Evolutionary conservation across 1,140 invertebrate species (phyloP).

Genomic region (Drosophila lini): DNA sequence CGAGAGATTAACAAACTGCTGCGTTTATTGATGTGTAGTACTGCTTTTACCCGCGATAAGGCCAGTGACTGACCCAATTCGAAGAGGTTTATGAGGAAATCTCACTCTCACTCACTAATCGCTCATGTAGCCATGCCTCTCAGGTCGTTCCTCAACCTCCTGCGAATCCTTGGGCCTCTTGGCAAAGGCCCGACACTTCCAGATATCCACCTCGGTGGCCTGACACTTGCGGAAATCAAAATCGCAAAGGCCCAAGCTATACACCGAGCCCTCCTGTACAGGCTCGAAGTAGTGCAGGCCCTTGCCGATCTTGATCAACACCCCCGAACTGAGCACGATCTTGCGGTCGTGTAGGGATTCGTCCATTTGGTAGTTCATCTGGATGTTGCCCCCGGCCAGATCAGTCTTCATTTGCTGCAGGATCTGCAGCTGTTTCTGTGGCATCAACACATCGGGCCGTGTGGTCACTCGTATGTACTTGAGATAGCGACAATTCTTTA

Average conservation of each 20-base stretch:
- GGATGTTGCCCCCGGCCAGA: constrained; percentile 63
- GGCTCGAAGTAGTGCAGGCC: constrained; percentile 72
- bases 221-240: constrained; percentile 74
- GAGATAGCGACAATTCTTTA: constrained; percentile 73
- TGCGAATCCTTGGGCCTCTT: constrained; percentile 30
- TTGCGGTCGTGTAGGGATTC: constrained; percentile 69
- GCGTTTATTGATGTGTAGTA: constrained; percentile 27
- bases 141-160: constrained; percentile 20
- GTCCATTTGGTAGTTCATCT: constrained; percentile 71
- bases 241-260: constrained; percentile 61
- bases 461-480: constrained; percentile 72
- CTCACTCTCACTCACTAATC: constrained; percentile 29
- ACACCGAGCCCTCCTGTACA: constrained; percentile 9
- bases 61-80: constrained; percentile 21
- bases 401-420: constrained; percentile 62
- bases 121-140: constrained; percentile 32
- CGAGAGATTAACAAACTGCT: constrained; percentile 33
- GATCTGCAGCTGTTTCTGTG: constrained; percentile 52
- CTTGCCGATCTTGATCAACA: constrained; percentile 64
- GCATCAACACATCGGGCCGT: constrained; percentile 44
- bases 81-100: background rate
- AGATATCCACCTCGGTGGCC: constrained; percentile 67
- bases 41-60: constrained; percentile 26
- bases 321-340: constrained; percentile 69
- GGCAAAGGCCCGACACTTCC: constrained; percentile 71